Conservation (phyloP, 1,140 invertebrate genomes). For the Aricia agestis region DNA sequence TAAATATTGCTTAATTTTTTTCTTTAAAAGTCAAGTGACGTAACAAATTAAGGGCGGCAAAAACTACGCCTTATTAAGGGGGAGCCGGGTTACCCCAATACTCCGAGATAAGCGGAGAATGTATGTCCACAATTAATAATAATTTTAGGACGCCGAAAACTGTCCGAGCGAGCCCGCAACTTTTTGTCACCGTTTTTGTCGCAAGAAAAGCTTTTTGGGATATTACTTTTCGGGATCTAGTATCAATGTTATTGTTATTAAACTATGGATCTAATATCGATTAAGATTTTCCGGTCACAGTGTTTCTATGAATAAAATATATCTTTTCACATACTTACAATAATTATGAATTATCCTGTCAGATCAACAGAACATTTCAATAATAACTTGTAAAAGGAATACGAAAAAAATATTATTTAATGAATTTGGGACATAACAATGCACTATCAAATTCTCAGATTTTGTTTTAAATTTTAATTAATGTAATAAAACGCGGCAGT, state of each 20-base stretch:
- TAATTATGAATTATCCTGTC: too few relatives aligned
- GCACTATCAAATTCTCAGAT: background rate
- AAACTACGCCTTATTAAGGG: slow-evolving; percentile 50
- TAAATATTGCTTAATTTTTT: slow-evolving; percentile 8
- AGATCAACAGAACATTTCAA: too few relatives aligned
- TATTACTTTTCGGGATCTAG: slow-evolving; percentile 31
- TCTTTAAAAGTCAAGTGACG: slow-evolving; percentile 8
- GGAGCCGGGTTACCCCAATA: slow-evolving; percentile 41
- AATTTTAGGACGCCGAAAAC: slow-evolving; percentile 57
- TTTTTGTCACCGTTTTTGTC: slow-evolving; percentile 45
- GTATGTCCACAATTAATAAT: slow-evolving; percentile 62
- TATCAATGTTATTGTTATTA: background rate
- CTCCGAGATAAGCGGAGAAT: slow-evolving; percentile 57
- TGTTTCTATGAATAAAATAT: too few relatives aligned
- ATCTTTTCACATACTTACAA: too few relatives aligned
- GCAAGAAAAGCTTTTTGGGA: slow-evolving; percentile 40
- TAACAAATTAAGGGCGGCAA: slow-evolving; percentile 15
- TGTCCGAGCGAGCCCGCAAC: slow-evolving; percentile 23
- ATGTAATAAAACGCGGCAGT: background rate
- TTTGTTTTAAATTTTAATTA: background rate
- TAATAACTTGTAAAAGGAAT: background rate
- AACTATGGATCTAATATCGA: too few relatives aligned
- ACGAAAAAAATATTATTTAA: background rate
- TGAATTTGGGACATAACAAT: background rate
- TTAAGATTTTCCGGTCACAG: too few relatives aligned